Conservation (phyloP, 1,140 invertebrate species). For the Odontomachus brunneus region DNA sequence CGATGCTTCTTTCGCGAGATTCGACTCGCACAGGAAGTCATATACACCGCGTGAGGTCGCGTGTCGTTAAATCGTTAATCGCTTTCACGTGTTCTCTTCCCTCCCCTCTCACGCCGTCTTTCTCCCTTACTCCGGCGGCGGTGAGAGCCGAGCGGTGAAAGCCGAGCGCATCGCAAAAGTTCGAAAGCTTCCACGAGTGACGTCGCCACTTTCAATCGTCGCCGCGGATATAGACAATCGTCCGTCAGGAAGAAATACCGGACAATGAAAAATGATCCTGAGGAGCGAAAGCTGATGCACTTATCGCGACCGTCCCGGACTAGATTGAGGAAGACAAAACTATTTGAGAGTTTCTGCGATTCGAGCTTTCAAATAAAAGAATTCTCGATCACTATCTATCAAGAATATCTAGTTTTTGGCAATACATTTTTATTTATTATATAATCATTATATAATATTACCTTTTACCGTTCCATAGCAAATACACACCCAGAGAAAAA, state of each 20-base stretch:
- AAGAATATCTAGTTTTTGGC: background rate
- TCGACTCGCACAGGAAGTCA: conserved; percentile 27
- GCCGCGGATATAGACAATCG: conserved; percentile 51
- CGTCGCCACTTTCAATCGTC: conserved; percentile 63
- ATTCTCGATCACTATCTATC: background rate
- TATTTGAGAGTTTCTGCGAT: conserved; percentile 18
- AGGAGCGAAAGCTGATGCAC: conserved; percentile 54
- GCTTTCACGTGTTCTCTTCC: conserved; percentile 59
- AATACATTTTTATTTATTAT: no score
- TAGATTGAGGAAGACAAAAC: conserved; percentile 14
- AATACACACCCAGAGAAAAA: no score
- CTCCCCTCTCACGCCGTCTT: background rate
- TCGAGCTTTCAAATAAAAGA: conserved; percentile 10
- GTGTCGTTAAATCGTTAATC: conserved; percentile 67
- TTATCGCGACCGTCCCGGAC: conserved; percentile 25
- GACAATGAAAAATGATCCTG: conserved; percentile 68
- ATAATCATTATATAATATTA: no score
- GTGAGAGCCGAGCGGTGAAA: conserved; percentile 66
- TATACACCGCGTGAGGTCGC: conserved; percentile 29
- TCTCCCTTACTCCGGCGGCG: conserved; percentile 42
- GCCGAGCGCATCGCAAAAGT: conserved; percentile 61
- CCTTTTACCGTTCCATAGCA: no score
- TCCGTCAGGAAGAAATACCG: conserved; percentile 32
- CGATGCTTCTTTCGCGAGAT: background rate
- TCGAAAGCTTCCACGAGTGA: conserved; percentile 67